Percentiles rank a stretch among this genome's conserved stretches.
Conservation (phyloP, 2,113 vertebrate species). For the Diadophis punctatus region DNA sequence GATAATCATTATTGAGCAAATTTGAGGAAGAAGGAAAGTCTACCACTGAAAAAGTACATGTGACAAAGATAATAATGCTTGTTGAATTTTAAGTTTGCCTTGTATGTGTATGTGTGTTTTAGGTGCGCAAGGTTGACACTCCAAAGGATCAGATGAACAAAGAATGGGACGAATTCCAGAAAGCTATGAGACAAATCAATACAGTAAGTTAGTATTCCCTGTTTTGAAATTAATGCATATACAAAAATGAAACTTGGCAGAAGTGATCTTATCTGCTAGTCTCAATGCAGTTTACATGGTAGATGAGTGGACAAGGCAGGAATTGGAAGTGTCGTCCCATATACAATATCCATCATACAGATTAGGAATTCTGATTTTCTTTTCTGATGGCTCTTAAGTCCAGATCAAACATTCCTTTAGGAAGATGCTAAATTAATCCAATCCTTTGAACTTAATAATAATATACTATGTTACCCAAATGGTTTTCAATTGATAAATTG, state of each 20-base stretch:
- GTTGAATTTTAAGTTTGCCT: neutral
- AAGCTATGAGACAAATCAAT: slow-evolving; percentile 93
- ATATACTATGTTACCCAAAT: neutral
- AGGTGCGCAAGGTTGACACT: slow-evolving; percentile 92
- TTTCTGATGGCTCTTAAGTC: slow-evolving; percentile 61
- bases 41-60: neutral
- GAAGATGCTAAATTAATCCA: slow-evolving; percentile 73
- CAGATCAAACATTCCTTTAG: slow-evolving; percentile 63
- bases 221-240: slow-evolving; percentile 44
- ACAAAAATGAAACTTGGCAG: slow-evolving; percentile 48
- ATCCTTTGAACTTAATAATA: slow-evolving; percentile 59
- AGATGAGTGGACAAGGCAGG: slow-evolving; percentile 56
- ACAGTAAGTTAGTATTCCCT: slow-evolving; percentile 67
- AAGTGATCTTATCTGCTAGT: slow-evolving; percentile 51
- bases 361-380: slow-evolving; percentile 62
- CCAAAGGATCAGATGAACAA: slow-evolving; percentile 97
- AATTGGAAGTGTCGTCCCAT: slow-evolving; percentile 52
- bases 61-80: neutral
- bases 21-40: neutral
- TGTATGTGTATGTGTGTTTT: neutral
- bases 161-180: slow-evolving; percentile 99
- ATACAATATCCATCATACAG: slow-evolving; percentile 58
- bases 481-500: neutral
- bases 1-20: neutral
- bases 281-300: slow-evolving; percentile 58